Percentiles rank a stretch among this genome's conserved stretches.
Conservation (phyloP, 2,797 vertebrate genomes). For the Labroides dimidiatus region DNA sequence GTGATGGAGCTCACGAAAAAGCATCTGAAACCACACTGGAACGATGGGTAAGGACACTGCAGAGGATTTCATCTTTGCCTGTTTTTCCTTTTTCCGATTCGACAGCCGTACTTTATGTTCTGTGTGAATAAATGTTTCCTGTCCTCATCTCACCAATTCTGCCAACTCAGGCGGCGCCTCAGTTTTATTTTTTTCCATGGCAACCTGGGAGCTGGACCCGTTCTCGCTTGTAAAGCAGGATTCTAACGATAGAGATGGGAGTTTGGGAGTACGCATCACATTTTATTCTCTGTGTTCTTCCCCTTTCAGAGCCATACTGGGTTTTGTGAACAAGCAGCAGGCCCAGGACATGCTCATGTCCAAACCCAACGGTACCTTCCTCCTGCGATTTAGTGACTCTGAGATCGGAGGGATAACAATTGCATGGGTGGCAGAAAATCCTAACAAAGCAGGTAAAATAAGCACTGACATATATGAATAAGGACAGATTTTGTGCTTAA, state of each 20-base stretch:
- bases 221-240: conserved; percentile 7
- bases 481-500: neutral
- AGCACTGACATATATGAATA: no score
- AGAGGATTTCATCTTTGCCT: neutral
- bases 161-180: conserved; percentile 14
- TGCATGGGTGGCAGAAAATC: conserved; percentile 93
- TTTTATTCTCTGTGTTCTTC: neutral
- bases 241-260: neutral
- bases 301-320: conserved; percentile 90
- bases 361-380: conserved; percentile 97
- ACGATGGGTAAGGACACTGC: conserved; percentile 89
- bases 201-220: conserved; percentile 18
- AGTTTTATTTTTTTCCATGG: conserved; percentile 45
- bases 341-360: conserved; percentile 97
- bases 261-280: neutral
- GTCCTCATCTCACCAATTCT: conserved; percentile 10
- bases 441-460: conserved; percentile 86
- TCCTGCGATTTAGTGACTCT: conserved; percentile 96
- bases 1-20: conserved; percentile 99
- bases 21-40: conserved; percentile 95
- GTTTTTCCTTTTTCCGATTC: conserved; percentile 14
- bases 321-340: conserved; percentile 98
- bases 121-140: no score
- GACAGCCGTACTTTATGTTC: conserved; percentile 24
- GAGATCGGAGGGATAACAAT: conserved; percentile 98